These are phyloP conservation scores for Ommatoiulus sabulosus DNA, from an alignment of 2,888 invertebrate species.

Conservation along the genomic window DNA sequence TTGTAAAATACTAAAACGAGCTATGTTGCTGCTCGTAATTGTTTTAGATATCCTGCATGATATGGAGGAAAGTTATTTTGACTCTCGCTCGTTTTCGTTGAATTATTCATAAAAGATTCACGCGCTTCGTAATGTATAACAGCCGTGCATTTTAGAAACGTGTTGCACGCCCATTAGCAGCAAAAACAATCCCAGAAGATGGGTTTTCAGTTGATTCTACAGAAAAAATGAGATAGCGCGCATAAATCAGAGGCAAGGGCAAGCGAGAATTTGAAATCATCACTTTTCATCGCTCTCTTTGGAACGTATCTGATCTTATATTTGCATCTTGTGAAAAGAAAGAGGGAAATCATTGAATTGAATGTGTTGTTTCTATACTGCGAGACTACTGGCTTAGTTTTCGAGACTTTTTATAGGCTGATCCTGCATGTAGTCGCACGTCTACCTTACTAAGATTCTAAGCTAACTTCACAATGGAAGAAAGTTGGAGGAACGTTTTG, in stretches of 20 bases:
- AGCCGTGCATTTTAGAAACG: neutral
- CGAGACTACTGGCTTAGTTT: neutral
- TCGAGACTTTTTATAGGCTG: neutral
- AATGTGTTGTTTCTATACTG: neutral
- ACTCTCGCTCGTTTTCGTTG: constrained; percentile 17
- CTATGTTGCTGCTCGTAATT: constrained; percentile 41
- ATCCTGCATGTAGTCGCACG: neutral
- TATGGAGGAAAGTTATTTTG: constrained; percentile 7
- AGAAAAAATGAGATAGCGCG: neutral
- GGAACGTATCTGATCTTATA: neutral
- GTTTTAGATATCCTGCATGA: constrained; percentile 23
- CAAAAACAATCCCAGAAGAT: neutral
- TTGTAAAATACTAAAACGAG: constrained; percentile 16
- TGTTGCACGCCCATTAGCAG: constrained; percentile 39
- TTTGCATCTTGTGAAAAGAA: neutral
- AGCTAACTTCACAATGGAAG: no score
- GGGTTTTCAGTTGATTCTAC: neutral
- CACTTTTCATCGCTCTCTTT: constrained; percentile 37
- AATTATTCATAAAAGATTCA: constrained; percentile 48
- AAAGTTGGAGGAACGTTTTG: no score
- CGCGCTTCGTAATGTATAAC: neutral
- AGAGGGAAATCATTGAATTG: neutral
- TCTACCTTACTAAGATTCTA: no score
- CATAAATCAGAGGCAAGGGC: neutral
- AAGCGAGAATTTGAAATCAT: neutral